Conservation (phyloP, 2,113 vertebrate species). For the Aleadryas rufinucha region DNA sequence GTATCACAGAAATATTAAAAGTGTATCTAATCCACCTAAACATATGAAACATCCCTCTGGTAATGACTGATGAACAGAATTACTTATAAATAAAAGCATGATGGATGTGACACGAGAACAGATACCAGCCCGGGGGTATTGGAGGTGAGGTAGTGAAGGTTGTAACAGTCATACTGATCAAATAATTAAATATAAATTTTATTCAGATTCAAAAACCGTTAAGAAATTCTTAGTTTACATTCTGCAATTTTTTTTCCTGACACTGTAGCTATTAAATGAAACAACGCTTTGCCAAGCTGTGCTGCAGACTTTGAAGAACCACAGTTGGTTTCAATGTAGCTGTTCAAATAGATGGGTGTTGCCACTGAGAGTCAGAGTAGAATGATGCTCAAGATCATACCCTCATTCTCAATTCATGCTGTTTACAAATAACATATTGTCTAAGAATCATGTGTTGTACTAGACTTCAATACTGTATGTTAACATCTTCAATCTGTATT, state of each 20-base stretch:
- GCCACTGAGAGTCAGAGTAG: background rate
- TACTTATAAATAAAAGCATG: background rate
- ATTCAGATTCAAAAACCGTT: background rate
- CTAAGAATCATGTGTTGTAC: background rate
- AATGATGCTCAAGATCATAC: background rate
- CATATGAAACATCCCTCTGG: background rate
- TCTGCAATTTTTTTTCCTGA: background rate
- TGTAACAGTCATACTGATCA: background rate
- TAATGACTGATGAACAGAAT: background rate
- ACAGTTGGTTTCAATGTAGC: background rate
- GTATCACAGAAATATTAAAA: background rate
- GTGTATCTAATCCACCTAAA: background rate
- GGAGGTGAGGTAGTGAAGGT: background rate
- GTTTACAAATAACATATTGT: background rate
- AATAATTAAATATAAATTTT: background rate
- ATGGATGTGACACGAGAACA: background rate
- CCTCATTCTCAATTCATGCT: background rate
- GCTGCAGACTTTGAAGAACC: background rate
- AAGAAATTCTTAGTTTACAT: background rate
- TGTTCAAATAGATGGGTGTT: background rate
- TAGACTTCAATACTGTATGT: background rate
- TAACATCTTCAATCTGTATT: background rate
- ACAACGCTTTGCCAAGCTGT: background rate
- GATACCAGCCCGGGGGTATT: background rate
- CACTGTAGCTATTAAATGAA: background rate